phyloP scores from a whole-genome alignment of 2,113 vertebrate species.

The Anguilla japonica region DNA sequence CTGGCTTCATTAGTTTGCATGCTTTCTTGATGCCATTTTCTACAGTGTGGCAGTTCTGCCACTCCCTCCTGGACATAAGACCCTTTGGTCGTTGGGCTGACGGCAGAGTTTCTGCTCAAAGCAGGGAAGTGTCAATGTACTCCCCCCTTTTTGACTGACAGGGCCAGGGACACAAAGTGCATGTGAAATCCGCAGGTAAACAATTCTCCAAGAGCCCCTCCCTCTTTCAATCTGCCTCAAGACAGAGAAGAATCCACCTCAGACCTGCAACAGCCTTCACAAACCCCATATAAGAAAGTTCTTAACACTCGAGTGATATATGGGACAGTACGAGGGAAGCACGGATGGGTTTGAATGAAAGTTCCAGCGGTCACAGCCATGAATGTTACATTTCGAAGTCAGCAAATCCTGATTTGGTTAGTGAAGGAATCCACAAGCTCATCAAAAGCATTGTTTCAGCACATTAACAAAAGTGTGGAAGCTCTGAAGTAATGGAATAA shows the following conservation, averaged over 20 bases:
- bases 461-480: not conserved
- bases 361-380: not conserved
- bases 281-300: not conserved
- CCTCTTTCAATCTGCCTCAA: not conserved
- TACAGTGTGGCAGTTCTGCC: constrained; percentile 6
- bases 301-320: too few relatives aligned
- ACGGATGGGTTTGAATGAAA: not conserved
- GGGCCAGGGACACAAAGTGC: constrained; percentile 20
- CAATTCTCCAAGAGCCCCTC: not conserved
- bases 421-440: not conserved
- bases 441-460: not conserved
- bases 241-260: not conserved
- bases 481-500: not conserved
- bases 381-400: too few relatives aligned
- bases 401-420: not conserved
- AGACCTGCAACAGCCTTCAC: not conserved
- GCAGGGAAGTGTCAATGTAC: constrained; percentile 28
- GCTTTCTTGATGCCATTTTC: constrained; percentile 9
- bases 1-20: constrained; percentile 18
- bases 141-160: constrained; percentile 39
- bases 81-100: constrained; percentile 28
- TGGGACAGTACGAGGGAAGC: not conserved
- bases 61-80: constrained; percentile 33
- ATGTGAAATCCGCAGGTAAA: constrained; percentile 22
- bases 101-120: constrained; percentile 18